phyloP scores from a whole-genome alignment of 1,140 invertebrate species.

The Hypothenemus hampei region DNA sequence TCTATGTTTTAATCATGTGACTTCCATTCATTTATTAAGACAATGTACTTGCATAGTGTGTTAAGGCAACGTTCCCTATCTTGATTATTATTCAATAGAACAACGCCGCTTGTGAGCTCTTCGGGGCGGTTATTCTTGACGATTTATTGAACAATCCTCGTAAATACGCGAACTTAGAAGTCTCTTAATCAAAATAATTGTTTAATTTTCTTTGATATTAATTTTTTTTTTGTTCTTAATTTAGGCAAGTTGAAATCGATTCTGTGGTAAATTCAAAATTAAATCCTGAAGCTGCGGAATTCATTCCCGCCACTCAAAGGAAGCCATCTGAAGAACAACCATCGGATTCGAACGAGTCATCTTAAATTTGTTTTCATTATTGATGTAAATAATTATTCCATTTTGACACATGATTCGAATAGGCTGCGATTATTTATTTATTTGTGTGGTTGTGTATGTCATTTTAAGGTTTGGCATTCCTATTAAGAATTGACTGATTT shows the following conservation, averaged over 20 bases:
- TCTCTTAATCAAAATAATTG: no score
- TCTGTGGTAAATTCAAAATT: slow-evolving; percentile 28
- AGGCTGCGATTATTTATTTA: slow-evolving; percentile 16
- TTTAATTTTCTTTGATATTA: no score
- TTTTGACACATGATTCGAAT: slow-evolving; percentile 19
- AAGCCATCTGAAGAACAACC: slow-evolving; percentile 18
- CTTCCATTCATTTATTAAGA: no score
- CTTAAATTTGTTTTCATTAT: slow-evolving; percentile 21
- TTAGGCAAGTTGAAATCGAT: neutral
- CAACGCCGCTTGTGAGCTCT: no score
- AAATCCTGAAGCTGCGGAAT: slow-evolving; percentile 40
- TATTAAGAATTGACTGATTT: neutral
- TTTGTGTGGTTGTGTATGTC: slow-evolving; percentile 1
- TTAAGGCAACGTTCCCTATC: no score
- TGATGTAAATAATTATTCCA: slow-evolving; percentile 28
- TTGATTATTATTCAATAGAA: no score
- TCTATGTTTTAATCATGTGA: no score
- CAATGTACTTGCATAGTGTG: no score
- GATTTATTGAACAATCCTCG: no score
- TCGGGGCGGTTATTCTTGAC: no score
- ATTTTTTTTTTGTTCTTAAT: neutral
- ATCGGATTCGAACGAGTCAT: slow-evolving; percentile 14
- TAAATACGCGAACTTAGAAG: no score
- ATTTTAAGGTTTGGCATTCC: slow-evolving; percentile 1
- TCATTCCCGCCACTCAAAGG: slow-evolving; percentile 31